phyloP scores from a whole-genome alignment of 2,113 vertebrate genomes.

The Rhagologus leucostigma region DNA sequence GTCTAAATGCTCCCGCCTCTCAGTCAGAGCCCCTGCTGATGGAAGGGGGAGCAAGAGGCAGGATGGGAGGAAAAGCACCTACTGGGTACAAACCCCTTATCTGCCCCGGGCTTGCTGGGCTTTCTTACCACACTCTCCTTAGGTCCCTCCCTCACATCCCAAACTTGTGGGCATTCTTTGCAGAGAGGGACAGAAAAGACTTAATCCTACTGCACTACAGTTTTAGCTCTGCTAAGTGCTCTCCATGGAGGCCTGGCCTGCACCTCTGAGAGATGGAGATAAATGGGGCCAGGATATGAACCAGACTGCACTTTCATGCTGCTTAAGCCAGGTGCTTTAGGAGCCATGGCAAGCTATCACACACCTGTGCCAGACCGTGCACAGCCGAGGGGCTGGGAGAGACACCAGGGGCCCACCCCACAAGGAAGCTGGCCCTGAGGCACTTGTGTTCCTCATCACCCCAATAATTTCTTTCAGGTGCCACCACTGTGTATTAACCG shows the following conservation, averaged over 20 bases:
- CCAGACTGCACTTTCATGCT: rapidly evolving
- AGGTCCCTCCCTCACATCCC: background rate
- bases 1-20: background rate
- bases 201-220: background rate
- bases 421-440: background rate
- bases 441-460: background rate
- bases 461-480: background rate
- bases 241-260: background rate
- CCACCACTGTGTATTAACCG: background rate
- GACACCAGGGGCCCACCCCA: rapidly evolving
- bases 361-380: background rate
- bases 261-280: background rate
- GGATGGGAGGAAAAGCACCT: background rate
- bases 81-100: rapidly evolving
- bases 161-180: background rate
- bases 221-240: background rate
- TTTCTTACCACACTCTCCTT: background rate
- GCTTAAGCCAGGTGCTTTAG: background rate
- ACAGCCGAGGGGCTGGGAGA: background rate
- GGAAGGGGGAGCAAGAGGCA: background rate
- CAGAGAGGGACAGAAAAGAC: background rate
- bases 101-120: background rate
- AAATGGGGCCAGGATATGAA: background rate
- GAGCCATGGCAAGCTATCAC: background rate
- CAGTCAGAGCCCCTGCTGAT: background rate